Conservation (phyloP, 2,113 vertebrate species). For the Leptobrachium ailaonicum region DNA sequence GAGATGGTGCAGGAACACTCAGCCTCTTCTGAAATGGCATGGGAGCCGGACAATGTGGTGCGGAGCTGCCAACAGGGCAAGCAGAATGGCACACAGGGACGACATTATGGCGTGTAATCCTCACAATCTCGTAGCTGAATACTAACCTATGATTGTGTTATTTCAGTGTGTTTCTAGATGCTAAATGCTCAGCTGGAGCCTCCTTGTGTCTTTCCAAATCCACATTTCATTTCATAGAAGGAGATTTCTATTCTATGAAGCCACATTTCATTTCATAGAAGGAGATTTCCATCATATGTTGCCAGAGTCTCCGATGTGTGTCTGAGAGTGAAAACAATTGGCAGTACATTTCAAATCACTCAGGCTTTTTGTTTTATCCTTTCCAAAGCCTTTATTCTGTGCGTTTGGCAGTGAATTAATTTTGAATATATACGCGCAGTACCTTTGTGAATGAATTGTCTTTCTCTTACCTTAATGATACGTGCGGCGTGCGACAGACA, state of each 20-base stretch:
- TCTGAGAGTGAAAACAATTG: conserved; percentile 21
- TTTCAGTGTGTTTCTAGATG: background rate
- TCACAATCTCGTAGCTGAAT: too few relatives aligned
- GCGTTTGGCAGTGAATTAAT: conserved; percentile 35
- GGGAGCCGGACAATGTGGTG: too few relatives aligned
- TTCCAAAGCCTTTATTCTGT: conserved; percentile 13
- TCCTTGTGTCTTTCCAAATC: background rate
- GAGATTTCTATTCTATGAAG: background rate
- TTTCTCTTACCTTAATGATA: conserved; percentile 5
- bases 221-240: conserved; percentile 17
- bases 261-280: conserved; percentile 19
- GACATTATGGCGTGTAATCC: too few relatives aligned
- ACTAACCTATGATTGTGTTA: background rate
- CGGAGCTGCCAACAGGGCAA: too few relatives aligned
- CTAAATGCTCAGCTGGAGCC: background rate
- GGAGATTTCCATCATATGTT: background rate
- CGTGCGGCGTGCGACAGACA: background rate
- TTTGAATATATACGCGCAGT: conserved; percentile 36
- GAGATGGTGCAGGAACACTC: too few relatives aligned
- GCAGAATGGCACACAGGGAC: too few relatives aligned
- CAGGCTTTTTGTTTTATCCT: conserved; percentile 27
- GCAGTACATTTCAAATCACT: conserved; percentile 35
- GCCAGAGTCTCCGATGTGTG: background rate
- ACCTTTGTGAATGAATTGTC: conserved; percentile 27
- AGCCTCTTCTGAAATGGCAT: too few relatives aligned